Percentiles rank a stretch among this genome's conserved stretches.
Evolutionary conservation across 2,797 vertebrate species (phyloP).

Genomic region (Labroides dimidiatus): DNA sequence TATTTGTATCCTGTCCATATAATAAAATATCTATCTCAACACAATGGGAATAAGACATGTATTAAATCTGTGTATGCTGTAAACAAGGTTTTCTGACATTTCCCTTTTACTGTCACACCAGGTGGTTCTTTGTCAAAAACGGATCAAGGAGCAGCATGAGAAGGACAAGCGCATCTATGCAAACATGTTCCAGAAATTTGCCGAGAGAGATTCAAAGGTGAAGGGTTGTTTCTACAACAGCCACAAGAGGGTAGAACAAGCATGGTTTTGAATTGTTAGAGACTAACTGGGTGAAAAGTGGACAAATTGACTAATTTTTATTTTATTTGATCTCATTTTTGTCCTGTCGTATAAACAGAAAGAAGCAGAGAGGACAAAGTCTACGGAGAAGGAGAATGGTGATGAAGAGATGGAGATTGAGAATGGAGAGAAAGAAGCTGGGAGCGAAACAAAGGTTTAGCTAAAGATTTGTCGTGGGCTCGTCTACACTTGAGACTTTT

Average conservation of each 20-base stretch:
- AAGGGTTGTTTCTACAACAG: constrained; percentile 37
- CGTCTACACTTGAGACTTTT: constrained; percentile 71
- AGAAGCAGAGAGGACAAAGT: constrained; percentile 67
- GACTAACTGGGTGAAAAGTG: neutral
- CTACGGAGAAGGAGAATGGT: constrained; percentile 51
- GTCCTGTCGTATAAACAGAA: constrained; percentile 71
- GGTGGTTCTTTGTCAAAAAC: constrained; percentile 90
- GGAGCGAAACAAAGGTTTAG: constrained; percentile 61
- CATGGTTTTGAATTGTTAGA: neutral
- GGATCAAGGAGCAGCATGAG: constrained; percentile 92
- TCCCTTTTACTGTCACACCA: constrained; percentile 15
- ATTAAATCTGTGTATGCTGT: too few relatives aligned
- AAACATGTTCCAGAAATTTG: constrained; percentile 98
- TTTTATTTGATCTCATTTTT: neutral
- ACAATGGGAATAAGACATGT: too few relatives aligned
- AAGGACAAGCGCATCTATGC: constrained; percentile 96
- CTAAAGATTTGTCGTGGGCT: constrained; percentile 37
- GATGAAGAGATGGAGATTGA: constrained; percentile 70
- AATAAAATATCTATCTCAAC: too few relatives aligned
- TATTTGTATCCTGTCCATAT: too few relatives aligned
- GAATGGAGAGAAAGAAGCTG: constrained; percentile 58
- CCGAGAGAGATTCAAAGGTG: constrained; percentile 92
- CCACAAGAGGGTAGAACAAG: constrained; percentile 55
- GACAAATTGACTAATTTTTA: neutral
- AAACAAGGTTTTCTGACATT: neutral